Evolutionary conservation across 2,888 invertebrate genomes (phyloP).

Genomic region (Hydraecia micacea): DNA sequence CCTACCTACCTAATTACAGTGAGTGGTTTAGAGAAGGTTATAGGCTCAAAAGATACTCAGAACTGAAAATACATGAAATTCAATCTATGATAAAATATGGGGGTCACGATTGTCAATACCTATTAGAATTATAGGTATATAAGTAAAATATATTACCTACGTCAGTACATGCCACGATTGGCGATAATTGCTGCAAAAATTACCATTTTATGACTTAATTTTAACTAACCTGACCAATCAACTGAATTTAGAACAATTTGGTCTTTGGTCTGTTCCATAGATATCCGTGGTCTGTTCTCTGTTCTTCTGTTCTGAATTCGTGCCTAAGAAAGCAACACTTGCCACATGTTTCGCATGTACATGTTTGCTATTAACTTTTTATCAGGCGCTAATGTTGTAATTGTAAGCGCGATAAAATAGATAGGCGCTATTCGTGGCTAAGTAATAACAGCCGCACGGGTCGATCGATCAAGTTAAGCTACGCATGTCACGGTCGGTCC

Average conservation of each 20-base stretch:
- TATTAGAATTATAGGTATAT: background rate
- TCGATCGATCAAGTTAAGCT: no score
- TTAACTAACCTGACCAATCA: background rate
- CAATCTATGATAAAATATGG: background rate
- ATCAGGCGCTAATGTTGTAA: conserved; percentile 25
- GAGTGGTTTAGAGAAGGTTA: background rate
- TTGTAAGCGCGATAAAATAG: background rate
- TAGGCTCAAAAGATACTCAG: background rate
- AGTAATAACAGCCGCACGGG: no score
- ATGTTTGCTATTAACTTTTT: conserved; percentile 22
- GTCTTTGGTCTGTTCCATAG: background rate
- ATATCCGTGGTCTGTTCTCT: no score
- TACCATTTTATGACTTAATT: background rate
- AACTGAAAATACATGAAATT: background rate
- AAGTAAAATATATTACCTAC: background rate
- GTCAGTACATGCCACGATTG: no score
- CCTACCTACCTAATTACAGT: conserved; percentile 12
- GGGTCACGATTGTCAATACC: background rate
- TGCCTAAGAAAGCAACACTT: background rate
- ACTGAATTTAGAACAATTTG: background rate
- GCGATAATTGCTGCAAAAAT: no score
- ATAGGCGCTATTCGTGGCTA: background rate
- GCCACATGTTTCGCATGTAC: background rate
- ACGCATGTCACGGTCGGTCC: no score
- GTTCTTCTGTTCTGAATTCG: background rate